phyloP scores from a whole-genome alignment of 2,797 vertebrate species.

The Ambastaia sidthimunki region DNA sequence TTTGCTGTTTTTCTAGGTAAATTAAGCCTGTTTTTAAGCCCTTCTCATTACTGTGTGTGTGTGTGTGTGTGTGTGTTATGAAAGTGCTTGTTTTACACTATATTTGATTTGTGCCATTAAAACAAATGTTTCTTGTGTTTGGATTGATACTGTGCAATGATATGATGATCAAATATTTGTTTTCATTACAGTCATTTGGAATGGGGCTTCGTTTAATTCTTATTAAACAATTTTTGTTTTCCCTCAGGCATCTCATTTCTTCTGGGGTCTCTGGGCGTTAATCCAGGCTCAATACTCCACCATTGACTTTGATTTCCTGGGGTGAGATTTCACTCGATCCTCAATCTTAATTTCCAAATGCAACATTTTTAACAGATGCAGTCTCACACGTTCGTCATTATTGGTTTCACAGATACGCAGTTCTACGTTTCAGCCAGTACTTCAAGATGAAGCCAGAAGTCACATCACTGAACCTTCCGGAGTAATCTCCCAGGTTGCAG shows the following conservation, averaged over 20 bases:
- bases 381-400: slow-evolving; percentile 1
- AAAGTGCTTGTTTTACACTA: too few species aligned
- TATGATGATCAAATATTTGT: too few species aligned
- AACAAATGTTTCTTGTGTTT: too few species aligned
- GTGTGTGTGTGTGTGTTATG: too few species aligned
- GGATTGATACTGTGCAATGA: too few species aligned
- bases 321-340: slow-evolving; percentile 76
- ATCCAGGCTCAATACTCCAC: slow-evolving; percentile 96
- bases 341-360: neutral
- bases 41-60: too few species aligned
- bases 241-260: slow-evolving; percentile 57
- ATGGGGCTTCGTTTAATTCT: too few species aligned
- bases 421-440: slow-evolving; percentile 95
- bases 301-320: slow-evolving; percentile 95
- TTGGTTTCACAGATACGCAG: slow-evolving; percentile 87
- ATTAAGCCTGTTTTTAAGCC: neutral
- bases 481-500: slow-evolving; percentile 73
- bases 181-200: too few species aligned
- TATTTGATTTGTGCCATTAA: too few species aligned
- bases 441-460: slow-evolving; percentile 96
- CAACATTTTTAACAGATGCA: neutral
- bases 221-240: neutral
- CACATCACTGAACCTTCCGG: slow-evolving; percentile 82
- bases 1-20: too few species aligned
- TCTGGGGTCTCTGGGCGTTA: slow-evolving; percentile 89